Evolutionary conservation across 2,113 vertebrate species (phyloP), one percentile per base, ranked within the genome.

Genomic region (Anseranas semipalmata): DNA sequence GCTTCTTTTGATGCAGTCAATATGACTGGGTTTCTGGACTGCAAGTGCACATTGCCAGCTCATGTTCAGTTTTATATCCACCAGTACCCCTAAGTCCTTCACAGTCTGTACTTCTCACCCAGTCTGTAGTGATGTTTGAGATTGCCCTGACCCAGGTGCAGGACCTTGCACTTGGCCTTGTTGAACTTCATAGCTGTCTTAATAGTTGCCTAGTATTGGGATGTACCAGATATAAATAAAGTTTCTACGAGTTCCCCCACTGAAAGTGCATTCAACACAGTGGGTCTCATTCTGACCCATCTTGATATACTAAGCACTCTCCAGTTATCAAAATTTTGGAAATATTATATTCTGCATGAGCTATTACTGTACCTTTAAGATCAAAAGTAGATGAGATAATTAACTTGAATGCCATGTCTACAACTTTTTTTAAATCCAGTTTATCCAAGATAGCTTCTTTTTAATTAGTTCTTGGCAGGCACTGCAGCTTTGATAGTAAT

Each of bases 381-480:
- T 76, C 52, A 71, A 22, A 94, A 90, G 56, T 53, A 86, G 39
- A 88, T 90, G 67, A 94, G 77, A 90, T 92, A 94, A 89, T 92
- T 96, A 96, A 87, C 55, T 95, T 95, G 78, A 92, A 28, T 73
- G 55, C 53, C 33, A 87, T 68, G 60, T 41, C 66, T 71, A 89
- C 66, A 63, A 87, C 4, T 41, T 95, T 68, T 41, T 41, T 87
- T 48, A 17, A 93, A 93, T 86, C 87, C 56, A 46, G 59, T 79
- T 80, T 95, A 75, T 89, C 82, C 37, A 77, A 67, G 80, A 96
- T 55, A 75, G 37, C 35, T 95, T 85, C 60, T 62, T 97, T 97
- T 95, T 94, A 97, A 97, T 98, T 97, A 96, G 89, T 81, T 90
- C 82, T 93, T 97, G 96, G 89, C 96, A 97, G 60, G 78, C 22